Evolutionary conservation across 2,797 vertebrate species (phyloP).

Genomic region (Manis javanica): DNA sequence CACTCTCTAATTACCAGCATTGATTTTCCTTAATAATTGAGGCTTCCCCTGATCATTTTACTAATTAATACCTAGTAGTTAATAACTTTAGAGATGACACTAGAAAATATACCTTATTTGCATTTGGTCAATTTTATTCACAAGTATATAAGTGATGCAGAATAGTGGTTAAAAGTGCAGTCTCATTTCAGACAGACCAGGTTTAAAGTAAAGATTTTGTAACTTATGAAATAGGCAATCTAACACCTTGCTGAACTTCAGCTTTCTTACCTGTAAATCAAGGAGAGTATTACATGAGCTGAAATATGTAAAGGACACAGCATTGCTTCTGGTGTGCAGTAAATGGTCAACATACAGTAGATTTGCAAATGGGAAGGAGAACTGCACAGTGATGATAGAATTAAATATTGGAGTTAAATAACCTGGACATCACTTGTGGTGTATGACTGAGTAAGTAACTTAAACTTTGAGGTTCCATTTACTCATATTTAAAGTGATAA

Average conservation of each 20-base stretch:
- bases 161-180: neutral
- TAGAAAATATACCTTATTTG: neutral
- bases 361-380: neutral
- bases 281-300: neutral
- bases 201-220: neutral
- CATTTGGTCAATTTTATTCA: conserved; percentile 2
- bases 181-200: neutral
- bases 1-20: conserved; percentile 70
- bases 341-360: neutral
- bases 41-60: conserved; percentile 56
- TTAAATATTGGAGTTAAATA: neutral
- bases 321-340: neutral
- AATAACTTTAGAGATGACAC: conserved; percentile 27
- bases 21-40: conserved; percentile 69
- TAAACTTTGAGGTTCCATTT: neutral
- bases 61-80: conserved; percentile 77
- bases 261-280: neutral
- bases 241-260: neutral
- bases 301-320: neutral
- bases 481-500: neutral
- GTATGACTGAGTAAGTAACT: neutral
- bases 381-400: neutral
- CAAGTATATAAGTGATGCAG: neutral
- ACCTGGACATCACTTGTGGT: neutral
- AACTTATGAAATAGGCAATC: neutral